A percentile compares a stretch with the other conserved stretches of the same genome.
Conservation (phyloP, 2,888 invertebrate species). For the Eumerus sabulonum region DNA sequence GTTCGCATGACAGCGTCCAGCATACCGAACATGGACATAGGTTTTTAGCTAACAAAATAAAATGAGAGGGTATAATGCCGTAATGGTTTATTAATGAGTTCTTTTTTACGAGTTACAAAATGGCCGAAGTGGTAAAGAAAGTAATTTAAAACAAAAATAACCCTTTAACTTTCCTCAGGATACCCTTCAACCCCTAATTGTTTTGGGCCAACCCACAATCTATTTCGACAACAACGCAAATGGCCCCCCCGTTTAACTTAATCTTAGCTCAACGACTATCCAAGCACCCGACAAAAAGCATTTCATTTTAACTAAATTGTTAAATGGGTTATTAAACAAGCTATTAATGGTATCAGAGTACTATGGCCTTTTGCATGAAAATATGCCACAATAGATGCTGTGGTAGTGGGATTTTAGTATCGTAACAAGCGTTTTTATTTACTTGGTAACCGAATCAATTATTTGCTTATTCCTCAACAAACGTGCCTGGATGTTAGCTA, state of each 20-base stretch:
- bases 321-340: slow-evolving; percentile 64
- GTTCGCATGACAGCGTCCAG: slow-evolving; percentile 57
- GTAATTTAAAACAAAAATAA: slow-evolving; percentile 52
- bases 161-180: slow-evolving; percentile 56
- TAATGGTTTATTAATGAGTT: slow-evolving; percentile 64
- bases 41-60: slow-evolving; percentile 33
- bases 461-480: slow-evolving; percentile 45
- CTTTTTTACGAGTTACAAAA: slow-evolving; percentile 56
- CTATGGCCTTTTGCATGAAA: too few species aligned
- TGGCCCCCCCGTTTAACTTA: slow-evolving; percentile 49
- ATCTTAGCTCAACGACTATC: slow-evolving; percentile 51
- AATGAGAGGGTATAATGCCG: slow-evolving; percentile 39
- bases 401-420: too few species aligned
- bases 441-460: too few species aligned
- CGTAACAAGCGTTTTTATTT: too few species aligned
- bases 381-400: too few species aligned
- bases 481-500: slow-evolving; percentile 29
- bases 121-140: slow-evolving; percentile 45
- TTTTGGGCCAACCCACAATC: slow-evolving; percentile 44
- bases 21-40: slow-evolving; percentile 42
- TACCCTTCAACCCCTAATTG: slow-evolving; percentile 63
- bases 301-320: slow-evolving; percentile 63
- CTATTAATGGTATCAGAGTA: slow-evolving; percentile 39
- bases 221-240: slow-evolving; percentile 61
- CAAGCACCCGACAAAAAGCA: slow-evolving; percentile 37